Conservation (phyloP, 2,888 invertebrate genomes). For the Nymphalis urticae region DNA sequence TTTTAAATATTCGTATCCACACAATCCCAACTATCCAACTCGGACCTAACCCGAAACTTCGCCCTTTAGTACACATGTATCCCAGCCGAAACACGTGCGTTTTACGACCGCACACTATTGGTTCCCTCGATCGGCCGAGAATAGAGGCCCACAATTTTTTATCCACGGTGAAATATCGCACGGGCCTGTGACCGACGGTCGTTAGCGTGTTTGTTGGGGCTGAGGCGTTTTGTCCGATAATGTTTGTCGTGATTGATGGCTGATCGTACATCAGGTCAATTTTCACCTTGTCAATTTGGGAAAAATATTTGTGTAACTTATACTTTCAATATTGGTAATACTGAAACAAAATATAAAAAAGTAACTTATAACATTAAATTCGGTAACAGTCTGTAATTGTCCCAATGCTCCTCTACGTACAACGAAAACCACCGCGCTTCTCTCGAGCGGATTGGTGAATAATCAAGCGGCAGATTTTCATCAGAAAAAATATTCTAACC, state of each 20-base stretch:
- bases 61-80: conserved; percentile 76
- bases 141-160: conserved; percentile 62
- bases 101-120: conserved; percentile 76
- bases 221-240: conserved; percentile 53
- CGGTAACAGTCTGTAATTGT: too few species aligned
- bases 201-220: conserved; percentile 42
- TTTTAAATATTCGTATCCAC: conserved; percentile 48
- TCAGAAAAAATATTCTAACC: too few species aligned
- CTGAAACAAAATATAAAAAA: too few species aligned
- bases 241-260: conserved; percentile 56
- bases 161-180: conserved; percentile 52
- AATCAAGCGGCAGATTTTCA: too few species aligned
- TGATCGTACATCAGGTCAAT: conserved; percentile 49
- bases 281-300: conserved; percentile 42
- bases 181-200: conserved; percentile 46
- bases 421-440: too few species aligned
- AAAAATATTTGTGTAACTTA: conserved; percentile 13
- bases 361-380: too few species aligned
- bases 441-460: too few species aligned
- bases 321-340: too few species aligned
- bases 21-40: conserved; percentile 46
- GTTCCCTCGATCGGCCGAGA: conserved; percentile 58
- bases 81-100: conserved; percentile 70
- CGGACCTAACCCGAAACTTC: conserved; percentile 76
- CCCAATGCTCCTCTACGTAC: too few species aligned